Percentiles rank a stretch among this genome's conserved stretches.
phyloP scores from a whole-genome alignment of 2,113 vertebrate species.

The Sorex araneus region DNA sequence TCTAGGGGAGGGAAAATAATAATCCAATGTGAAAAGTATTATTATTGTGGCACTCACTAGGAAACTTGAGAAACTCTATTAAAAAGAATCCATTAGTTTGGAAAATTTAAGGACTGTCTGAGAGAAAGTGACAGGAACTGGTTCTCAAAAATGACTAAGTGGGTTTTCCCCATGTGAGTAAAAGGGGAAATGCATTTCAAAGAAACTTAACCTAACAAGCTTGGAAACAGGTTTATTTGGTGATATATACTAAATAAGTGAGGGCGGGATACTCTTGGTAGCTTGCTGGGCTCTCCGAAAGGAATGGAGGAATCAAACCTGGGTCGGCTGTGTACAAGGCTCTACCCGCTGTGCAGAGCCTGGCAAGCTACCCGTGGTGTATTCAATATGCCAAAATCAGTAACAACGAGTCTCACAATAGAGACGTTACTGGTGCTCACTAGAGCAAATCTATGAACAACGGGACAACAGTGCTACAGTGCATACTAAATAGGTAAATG shows the following conservation, averaged over 20 bases:
- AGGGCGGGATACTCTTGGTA: too few species aligned
- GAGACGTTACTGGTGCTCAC: too few species aligned
- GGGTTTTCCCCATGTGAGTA: conserved; percentile 4
- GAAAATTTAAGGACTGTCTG: neutral
- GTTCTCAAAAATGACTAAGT: neutral
- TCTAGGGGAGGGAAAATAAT: conserved; percentile 31
- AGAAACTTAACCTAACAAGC: neutral
- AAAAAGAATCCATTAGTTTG: neutral
- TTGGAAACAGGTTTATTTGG: neutral
- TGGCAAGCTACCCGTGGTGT: too few species aligned
- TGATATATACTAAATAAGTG: neutral
- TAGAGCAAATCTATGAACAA: too few species aligned
- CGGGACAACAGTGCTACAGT: too few species aligned
- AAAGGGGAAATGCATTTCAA: neutral
- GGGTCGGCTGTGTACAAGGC: too few species aligned
- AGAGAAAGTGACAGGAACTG: neutral
- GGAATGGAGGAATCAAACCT: too few species aligned
- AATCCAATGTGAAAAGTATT: neutral
- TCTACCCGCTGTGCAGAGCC: too few species aligned
- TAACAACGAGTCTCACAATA: too few species aligned
- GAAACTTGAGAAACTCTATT: neutral
- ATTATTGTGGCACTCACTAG: neutral
- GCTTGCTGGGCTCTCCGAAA: too few species aligned
- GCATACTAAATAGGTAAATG: too few species aligned
- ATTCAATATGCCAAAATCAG: too few species aligned